Base-by-base conservation (phyloP, 1,140 invertebrate species). In the Yoshiicerus persimilis region DNA sequence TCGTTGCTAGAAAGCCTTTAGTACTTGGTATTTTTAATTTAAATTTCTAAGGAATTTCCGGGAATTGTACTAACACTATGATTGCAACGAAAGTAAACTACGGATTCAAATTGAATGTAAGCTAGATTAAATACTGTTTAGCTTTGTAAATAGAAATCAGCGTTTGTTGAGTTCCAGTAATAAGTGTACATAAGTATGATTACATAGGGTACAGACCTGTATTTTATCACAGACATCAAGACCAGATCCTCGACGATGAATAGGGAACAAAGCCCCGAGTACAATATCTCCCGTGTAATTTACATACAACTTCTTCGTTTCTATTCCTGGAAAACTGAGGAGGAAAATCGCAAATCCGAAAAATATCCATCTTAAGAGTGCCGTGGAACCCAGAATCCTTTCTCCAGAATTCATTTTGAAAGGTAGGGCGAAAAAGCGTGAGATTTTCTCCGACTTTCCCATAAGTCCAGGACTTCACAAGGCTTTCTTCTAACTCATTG, bases 231-330 rank as follows among this genome's bases (percentile, higher is more conserved):
- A 94, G 27, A 88, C 90, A 13, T 91, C 80, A 36, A 91, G 91
- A n/a, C 88, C 90, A 85, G 86, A 88, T 36, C 92, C 92, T 88
- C 92, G 92, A n/a, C 92, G 92, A 89, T 95, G 94, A 86, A 95
- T 92, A 0, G 94, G 94, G 75, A 95, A 94, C 1, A 94, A 89
- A 1, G 93, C 94, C 0, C 94, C 94, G 6, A 94, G 90, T 16
- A 94, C 90, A n/a, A 94, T 92, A 88, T 94, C 94, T 6, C 93
- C 94, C 2, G 93, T 91, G 9, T 93, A 89, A 88, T 94, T 93
- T 5, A 92, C 91, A 83, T 91, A 92, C 16, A 89, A 11, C 56
- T 90, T 91, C 6, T 84, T 89, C 25, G 75, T 38, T 20, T 80
- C 34, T 80, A 32, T 8, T 34, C 32, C n/a, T n/a, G 75, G 38